A percentile compares a stretch with the other conserved stretches of the same genome.
These are phyloP conservation scores for Abrostola triplasia DNA, from an alignment of 2,888 invertebrate species.

Conservation along the genomic window DNA sequence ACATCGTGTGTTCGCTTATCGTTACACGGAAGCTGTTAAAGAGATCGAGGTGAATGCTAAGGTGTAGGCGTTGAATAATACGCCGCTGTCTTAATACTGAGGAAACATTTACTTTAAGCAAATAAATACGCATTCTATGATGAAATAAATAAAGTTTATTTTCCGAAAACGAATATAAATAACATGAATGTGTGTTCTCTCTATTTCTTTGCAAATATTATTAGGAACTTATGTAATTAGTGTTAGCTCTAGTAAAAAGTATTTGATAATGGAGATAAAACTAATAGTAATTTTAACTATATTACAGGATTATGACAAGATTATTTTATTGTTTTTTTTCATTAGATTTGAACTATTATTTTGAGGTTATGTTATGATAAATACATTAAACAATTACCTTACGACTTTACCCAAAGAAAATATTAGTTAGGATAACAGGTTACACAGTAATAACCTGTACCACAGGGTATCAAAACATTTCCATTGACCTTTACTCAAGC, in stretches of 20 bases:
- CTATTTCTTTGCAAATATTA: no score
- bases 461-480: background rate
- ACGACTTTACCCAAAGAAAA: background rate
- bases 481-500: background rate
- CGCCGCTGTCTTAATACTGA: background rate
- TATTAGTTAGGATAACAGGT: no score
- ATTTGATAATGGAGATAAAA: no score
- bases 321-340: no score
- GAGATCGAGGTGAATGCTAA: background rate
- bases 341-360: no score
- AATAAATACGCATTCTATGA: slow-evolving; percentile 1
- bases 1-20: slow-evolving; percentile 41
- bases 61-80: slow-evolving; percentile 25
- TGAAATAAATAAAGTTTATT: background rate
- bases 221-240: no score
- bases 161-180: background rate
- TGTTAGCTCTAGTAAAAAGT: no score
- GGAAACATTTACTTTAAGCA: background rate
- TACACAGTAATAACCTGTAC: background rate
- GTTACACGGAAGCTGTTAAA: slow-evolving; percentile 16
- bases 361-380: no score
- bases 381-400: background rate
- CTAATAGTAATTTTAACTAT: no score
- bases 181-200: no score
- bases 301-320: no score